Evolutionary conservation across 2,113 vertebrate species (phyloP), one percentile per base, ranked within the genome.

Genomic region (Zingel zingel): DNA sequence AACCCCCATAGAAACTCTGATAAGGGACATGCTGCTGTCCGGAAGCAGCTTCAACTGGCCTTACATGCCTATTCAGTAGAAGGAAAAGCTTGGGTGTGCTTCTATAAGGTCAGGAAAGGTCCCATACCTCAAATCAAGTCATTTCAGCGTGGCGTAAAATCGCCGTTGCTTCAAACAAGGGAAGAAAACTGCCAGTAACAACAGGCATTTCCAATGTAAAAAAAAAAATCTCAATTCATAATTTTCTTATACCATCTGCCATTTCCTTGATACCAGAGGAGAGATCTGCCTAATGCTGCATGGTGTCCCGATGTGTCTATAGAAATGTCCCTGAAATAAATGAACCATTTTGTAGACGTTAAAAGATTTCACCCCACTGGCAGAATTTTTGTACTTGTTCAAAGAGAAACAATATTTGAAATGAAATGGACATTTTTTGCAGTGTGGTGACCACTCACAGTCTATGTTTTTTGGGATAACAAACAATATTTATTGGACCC

Each of bases 21-120:
- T 99, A 95, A 96, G 98, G 94, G 98, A 99, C 96, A 99, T 99
- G 98, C 96, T 99, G 95, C 96, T 99, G 93, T 98, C 98, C 59
- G 98, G 98, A 90, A 98, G 98, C 96, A 99, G 98, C 96, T 99
- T 99, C 96, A 99, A 97, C 96, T 99, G 98, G 98, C 98, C 98
- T 84, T 99, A 99, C 88, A 98, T 99, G 97, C 96, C 98, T 85
- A 96, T 99, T 91, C 98, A 99, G 93, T 99, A 93, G 81, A 84
- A 64, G 45, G 51, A 21, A 61, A 74, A 57, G 74, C 75, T 74
- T 71, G 18, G 67, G 3, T 67, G 53, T 62, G 78, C 86, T 63
- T 11, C 75, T 53, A 33, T 33, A 57, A 77, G 79, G 79, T 86
- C 88, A 80, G 67, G 73, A 81, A 73, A 72, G 71, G 33, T 79